A percentile compares a stretch with the other conserved stretches of the same genome.
phyloP scores from a whole-genome alignment of 1,140 invertebrate species.

The Apocrypta bakeri region DNA sequence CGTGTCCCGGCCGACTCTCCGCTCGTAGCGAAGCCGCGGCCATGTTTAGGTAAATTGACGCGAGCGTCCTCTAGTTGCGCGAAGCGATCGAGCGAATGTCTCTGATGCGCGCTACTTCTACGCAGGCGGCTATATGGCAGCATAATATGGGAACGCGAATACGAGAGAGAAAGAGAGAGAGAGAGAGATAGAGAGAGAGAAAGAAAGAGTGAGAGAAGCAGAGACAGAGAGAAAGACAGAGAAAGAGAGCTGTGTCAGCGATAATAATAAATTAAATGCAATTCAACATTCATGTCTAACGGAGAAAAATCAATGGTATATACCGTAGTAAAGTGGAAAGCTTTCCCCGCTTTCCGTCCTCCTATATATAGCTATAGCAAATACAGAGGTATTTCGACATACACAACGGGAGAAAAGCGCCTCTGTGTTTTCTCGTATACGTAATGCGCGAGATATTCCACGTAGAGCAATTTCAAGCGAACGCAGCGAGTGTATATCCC shows the following conservation, averaged over 20 bases:
- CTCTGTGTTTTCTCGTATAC: background rate
- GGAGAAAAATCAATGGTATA: background rate
- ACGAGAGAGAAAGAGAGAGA: background rate
- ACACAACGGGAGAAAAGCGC: background rate
- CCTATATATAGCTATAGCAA: background rate
- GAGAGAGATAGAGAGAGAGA: background rate
- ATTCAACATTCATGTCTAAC: background rate
- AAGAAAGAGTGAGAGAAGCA: background rate
- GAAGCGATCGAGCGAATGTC: background rate
- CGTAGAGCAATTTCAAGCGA: background rate
- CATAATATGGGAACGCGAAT: no score
- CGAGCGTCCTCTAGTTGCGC: background rate
- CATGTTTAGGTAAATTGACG: background rate
- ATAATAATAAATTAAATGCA: conserved; percentile 3
- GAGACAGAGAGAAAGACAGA: background rate
- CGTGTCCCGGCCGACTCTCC: background rate
- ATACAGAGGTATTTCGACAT: background rate
- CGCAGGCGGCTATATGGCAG: no score
- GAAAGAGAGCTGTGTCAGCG: background rate
- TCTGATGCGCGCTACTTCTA: no score
- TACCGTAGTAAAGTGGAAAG: background rate
- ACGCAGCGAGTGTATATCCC: no score
- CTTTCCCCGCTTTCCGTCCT: no score
- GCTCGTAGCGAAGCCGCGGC: background rate
- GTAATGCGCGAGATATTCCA: no score